Evolutionary conservation across 1,140 invertebrate species (phyloP), one percentile per base, ranked within the genome.

Genomic region (Pteromalus puparum): DNA sequence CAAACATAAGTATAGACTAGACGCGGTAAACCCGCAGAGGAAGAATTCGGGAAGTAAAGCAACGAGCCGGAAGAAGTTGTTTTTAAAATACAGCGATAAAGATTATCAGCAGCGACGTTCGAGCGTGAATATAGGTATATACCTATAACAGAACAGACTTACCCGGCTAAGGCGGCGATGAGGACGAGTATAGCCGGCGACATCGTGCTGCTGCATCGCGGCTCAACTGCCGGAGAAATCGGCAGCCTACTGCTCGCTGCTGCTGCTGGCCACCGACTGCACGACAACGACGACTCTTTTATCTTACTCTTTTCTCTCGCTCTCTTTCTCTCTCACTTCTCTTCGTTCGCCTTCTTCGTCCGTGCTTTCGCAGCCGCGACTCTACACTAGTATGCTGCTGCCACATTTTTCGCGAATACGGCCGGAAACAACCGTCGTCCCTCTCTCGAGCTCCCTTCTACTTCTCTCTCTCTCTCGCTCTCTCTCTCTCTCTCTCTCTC

Each of bases 351-450:
- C 53, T 61, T 61, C 53, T 61, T 61, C 53, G 53, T 53, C 48
- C 3, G 48, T 53, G 48, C 53, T 70, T 30, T 30, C 67, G 67
- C 67, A 30, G 67, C 7, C 67, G 72, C 72, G 72, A 74, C 26
- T 74, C 21, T 38, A 42, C 30, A 74, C 34, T 61, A 61, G 34
- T 38, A 74, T 38, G 77, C 53, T n/a, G 53, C 53, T 38, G 53
- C 61, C 28, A 30, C 28, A 34, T 68, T 80, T 80, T 80, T 80
- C 30, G 78, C 67, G 46, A 72, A 80, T 80, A 28, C 65, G 65
- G 81, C 81, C 81, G 81, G 81, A 74, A 82, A 74, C 73, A 30
- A 15, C 26, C 21, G 38, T 53, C 80, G 42, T 6, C 34, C 65
- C 61, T 68, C 26, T 18, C 46, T 77, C 48, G 13, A 24, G 13